A percentile compares a stretch with the other conserved stretches of the same genome.
These are phyloP conservation scores for Daphoenositta chrysoptera DNA, from an alignment of 2,113 vertebrate species.

Conservation along the genomic window DNA sequence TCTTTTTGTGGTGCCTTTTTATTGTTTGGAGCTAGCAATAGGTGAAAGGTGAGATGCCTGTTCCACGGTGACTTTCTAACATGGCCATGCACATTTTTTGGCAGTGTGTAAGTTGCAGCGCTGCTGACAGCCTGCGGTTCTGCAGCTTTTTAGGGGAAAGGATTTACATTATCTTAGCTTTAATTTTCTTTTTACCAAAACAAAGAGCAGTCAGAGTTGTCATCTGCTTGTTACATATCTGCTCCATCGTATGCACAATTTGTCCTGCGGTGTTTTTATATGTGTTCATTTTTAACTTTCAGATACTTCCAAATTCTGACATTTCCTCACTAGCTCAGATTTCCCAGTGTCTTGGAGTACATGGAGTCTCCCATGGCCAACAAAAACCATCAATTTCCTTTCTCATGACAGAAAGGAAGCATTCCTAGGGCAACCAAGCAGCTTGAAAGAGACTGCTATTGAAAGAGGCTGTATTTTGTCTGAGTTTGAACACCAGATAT, in stretches of 20 bases:
- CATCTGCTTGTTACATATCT: conserved; percentile 31
- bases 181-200: conserved; percentile 49
- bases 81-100: not conserved
- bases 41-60: not conserved
- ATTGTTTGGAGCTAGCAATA: not conserved
- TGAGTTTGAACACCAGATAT: not conserved
- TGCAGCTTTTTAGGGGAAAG: conserved; percentile 20
- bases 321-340: conserved; percentile 59
- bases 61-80: not conserved
- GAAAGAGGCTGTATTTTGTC: conserved; percentile 8
- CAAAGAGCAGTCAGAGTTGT: conserved; percentile 50
- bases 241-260: not conserved
- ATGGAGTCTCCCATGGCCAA: conserved; percentile 40
- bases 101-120: not conserved
- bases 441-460: conserved; percentile 12
- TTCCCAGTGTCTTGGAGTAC: conserved; percentile 21
- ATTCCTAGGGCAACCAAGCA: conserved; percentile 22
- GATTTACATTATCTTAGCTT: conserved; percentile 46
- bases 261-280: conserved; percentile 9
- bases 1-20: not conserved
- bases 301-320: conserved; percentile 20
- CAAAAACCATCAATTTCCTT: conserved; percentile 51
- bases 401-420: conserved; percentile 47
- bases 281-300: conserved; percentile 51
- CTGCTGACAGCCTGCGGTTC: not conserved